These are phyloP conservation scores for Siniperca knerii DNA, from an alignment of 2,113 vertebrate genomes.

Conservation along the genomic window DNA sequence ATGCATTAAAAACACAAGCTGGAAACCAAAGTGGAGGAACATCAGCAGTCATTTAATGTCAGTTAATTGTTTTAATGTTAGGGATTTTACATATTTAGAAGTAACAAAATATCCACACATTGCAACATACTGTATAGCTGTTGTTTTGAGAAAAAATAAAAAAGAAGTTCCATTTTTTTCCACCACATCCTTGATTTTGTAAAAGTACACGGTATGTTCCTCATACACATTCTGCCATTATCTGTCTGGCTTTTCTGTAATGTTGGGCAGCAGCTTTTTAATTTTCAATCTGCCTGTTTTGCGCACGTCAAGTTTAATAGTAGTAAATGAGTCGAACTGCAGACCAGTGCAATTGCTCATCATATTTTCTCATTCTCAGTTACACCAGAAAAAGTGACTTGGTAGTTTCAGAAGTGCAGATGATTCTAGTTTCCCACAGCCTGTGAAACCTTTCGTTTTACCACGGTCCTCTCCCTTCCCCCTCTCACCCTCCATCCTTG, in stretches of 20 bases:
- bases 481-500: conserved; percentile 38
- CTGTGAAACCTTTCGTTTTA: conserved; percentile 64
- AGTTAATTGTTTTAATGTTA: background rate
- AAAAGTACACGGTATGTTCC: background rate
- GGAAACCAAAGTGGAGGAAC: background rate
- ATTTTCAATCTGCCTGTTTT: background rate
- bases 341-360: conserved; percentile 53
- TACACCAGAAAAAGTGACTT: conserved; percentile 69
- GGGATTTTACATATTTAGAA: background rate
- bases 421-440: conserved; percentile 71
- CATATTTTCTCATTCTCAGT: conserved; percentile 65
- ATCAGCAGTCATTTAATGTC: background rate
- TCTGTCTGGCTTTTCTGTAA: background rate
- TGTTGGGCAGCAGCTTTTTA: background rate
- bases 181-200: background rate
- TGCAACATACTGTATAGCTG: background rate
- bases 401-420: conserved; percentile 74
- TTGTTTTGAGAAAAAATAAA: background rate
- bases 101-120: background rate
- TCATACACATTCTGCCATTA: too few species aligned
- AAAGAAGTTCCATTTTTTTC: background rate
- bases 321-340: conserved; percentile 17
- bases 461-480: conserved; percentile 7
- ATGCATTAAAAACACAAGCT: background rate
- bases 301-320: background rate